Percentiles rank a stretch among this genome's conserved stretches.
These are phyloP conservation scores for Halcyon malimbica DNA, from an alignment of 2,113 vertebrate species.

Conservation along the genomic window DNA sequence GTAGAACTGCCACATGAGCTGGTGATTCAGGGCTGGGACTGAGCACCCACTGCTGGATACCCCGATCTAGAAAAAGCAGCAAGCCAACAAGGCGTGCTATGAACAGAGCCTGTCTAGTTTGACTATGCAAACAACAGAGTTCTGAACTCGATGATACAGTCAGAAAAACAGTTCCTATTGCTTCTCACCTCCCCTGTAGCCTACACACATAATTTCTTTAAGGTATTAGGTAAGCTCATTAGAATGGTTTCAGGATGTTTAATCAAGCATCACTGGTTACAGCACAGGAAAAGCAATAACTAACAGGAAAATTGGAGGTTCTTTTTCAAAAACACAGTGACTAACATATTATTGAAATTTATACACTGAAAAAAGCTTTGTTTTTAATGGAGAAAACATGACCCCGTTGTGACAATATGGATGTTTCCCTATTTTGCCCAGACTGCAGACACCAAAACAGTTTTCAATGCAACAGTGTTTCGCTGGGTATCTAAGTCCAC, in stretches of 20 bases:
- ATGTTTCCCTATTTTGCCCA: neutral
- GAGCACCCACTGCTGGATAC: neutral
- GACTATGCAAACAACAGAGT: neutral
- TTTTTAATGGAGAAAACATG: neutral
- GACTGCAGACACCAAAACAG: neutral
- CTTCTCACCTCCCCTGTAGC: neutral
- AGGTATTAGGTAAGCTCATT: neutral
- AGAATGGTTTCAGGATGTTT: neutral
- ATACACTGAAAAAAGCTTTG: neutral
- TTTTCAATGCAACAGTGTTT: neutral
- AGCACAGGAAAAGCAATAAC: neutral
- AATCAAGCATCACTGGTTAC: neutral
- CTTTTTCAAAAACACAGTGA: neutral
- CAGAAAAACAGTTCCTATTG: neutral
- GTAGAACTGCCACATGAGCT: accelerated
- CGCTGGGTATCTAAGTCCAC: neutral
- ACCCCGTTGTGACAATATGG: neutral
- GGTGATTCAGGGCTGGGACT: neutral
- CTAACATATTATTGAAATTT: neutral
- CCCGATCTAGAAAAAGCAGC: neutral
- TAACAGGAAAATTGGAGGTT: neutral
- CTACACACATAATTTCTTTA: neutral
- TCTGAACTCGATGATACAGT: neutral
- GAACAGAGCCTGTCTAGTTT: neutral
- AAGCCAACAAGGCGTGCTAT: neutral